Base-by-base conservation (phyloP, 2,797 vertebrate species). In the Gambelia wislizenii region DNA sequence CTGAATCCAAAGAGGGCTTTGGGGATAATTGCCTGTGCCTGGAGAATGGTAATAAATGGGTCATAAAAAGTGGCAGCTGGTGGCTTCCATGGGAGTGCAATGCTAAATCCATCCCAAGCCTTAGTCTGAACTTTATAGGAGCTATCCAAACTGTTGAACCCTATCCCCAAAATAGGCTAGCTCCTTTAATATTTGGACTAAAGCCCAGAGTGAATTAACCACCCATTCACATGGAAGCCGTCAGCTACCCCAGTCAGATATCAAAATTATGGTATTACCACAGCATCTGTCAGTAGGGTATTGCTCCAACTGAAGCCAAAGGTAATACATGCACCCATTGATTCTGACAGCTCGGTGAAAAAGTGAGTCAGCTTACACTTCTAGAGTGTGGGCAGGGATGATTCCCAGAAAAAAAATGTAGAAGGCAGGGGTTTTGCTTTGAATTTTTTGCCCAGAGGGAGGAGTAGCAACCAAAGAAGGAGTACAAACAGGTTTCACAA, bases 341-440 rank as follows among this genome's bases (percentile, higher is more conserved):
- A 80, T 64, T 85, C 22, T 75, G 54, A 47, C 27, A 42, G 49
- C 42, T 36, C 1, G 76, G 0, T 47, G 64, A 56, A 87, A 70
- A 49, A 85, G 70, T 10, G 36, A 27, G 76, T 89, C 91, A 77
- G 80, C 75, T 78, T 61, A 9, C 78, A 87, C 0, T 0, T 22
- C 30, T 70, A 0, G 0, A 0, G 0, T 22, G 14, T 42, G 18
- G 59, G 22, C 30, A 8, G 16, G 44, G 75, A 75, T 16, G 16
- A 44, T 20, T n/a, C 4, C 61, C 64, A 22, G 4, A 89, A 91
- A 13, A 5, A 3, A 42, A 20, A 47, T 7, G 36, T 36, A 42
- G 42, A 0, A 9, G 18, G 54, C 5, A 47, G 20, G 70, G 70
- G 36, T 20, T 36, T 72, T 22, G 1, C 56, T 79, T 49, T 27